Conservation (phyloP, 2,888 invertebrate genomes). For the Tuberolachnus salignus region DNA sequence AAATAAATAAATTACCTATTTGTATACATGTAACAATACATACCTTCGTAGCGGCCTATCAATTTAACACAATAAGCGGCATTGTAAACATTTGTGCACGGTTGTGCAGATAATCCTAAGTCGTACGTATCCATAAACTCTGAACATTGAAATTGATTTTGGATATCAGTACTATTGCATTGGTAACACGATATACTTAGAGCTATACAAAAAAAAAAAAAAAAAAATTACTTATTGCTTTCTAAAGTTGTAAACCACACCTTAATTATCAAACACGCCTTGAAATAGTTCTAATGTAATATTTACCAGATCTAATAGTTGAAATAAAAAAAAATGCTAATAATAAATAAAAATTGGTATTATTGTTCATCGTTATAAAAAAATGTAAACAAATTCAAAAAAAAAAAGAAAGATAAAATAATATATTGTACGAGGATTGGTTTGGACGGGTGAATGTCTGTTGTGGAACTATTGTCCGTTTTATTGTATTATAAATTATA, state of each 20-base stretch:
- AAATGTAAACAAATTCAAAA: no score
- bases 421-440: background rate
- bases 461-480: background rate
- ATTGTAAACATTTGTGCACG: slow-evolving; percentile 80
- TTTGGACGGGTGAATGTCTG: background rate
- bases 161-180: slow-evolving; percentile 82
- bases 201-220: slow-evolving; percentile 65
- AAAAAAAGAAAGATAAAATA: background rate
- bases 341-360: background rate
- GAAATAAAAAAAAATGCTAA: background rate
- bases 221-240: slow-evolving; percentile 6
- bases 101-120: slow-evolving; percentile 69
- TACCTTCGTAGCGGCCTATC: slow-evolving; percentile 89
- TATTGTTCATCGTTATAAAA: slow-evolving; percentile 17
- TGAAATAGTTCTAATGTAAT: background rate
- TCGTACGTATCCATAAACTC: slow-evolving; percentile 74
- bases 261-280: slow-evolving; percentile 32
- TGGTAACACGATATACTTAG: slow-evolving; percentile 81
- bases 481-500: background rate
- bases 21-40: background rate
- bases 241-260: slow-evolving; percentile 3
- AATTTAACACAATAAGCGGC: slow-evolving; percentile 92
- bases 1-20: background rate
- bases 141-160: slow-evolving; percentile 81
- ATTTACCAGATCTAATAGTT: slow-evolving; percentile 19